phyloP scores from a whole-genome alignment of 2,113 vertebrate species.

The Pavo muticus region DNA sequence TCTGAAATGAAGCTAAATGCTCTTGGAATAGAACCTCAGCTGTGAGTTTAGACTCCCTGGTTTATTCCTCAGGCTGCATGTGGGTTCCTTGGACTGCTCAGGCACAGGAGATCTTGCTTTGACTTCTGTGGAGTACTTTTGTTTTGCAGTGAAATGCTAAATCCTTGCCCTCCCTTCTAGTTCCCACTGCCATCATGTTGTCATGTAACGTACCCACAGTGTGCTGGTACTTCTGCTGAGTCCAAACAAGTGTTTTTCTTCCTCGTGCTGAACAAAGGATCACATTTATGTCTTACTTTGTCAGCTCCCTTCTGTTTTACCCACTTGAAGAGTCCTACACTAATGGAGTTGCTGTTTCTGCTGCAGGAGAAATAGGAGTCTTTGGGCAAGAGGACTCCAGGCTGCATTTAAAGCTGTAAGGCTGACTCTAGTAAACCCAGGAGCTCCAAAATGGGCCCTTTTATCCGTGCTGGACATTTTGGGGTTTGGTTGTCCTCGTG shows the following conservation, averaged over 20 bases:
- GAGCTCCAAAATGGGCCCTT: not conserved
- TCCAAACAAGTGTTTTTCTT: not conserved
- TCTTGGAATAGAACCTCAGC: not conserved
- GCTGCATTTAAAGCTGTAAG: not conserved
- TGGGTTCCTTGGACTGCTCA: not conserved
- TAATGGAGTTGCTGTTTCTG: not conserved
- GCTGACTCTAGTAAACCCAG: too few species aligned
- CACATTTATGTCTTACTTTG: not conserved
- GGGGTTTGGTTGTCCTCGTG: rapidly evolving
- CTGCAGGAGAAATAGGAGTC: not conserved
- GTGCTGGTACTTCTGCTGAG: not conserved
- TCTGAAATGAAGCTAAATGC: not conserved
- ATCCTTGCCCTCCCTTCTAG: not conserved
- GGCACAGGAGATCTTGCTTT: not conserved
- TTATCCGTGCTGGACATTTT: rapidly evolving
- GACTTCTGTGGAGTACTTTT: not conserved
- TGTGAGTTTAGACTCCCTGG: not conserved
- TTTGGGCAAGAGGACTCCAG: not conserved
- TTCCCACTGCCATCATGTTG: not conserved
- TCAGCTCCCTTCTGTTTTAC: not conserved
- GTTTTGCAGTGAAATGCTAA: not conserved
- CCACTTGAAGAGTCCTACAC: not conserved
- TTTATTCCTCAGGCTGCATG: not conserved
- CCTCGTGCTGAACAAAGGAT: not conserved
- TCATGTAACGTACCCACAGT: rapidly evolving